Evolutionary conservation across 2,888 invertebrate species (phyloP).

Genomic region (Lucinisca nassula): DNA sequence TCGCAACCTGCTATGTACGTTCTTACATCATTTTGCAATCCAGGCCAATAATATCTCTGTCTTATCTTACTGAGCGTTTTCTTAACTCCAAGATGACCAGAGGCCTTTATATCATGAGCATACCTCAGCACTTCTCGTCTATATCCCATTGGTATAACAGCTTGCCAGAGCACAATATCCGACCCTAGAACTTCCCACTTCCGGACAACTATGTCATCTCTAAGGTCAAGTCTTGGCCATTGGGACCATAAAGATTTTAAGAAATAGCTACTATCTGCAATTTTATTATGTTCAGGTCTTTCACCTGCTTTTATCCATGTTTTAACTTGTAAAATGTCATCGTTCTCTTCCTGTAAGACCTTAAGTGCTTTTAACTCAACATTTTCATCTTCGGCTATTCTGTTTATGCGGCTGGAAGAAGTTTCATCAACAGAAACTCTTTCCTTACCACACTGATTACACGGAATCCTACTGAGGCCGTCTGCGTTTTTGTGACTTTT

Average conservation of each 20-base stretch:
- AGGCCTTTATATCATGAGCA: neutral
- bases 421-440: too few species aligned
- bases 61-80: constrained; percentile 13
- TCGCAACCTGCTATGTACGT: constrained; percentile 12
- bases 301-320: too few species aligned
- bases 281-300: too few species aligned
- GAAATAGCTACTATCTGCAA: neutral
- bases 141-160: neutral
- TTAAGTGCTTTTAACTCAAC: too few species aligned
- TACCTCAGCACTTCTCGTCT: too few species aligned
- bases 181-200: neutral
- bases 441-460: too few species aligned
- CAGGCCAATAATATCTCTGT: constrained; percentile 5
- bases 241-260: neutral
- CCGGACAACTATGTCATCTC: neutral
- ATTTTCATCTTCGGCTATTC: too few species aligned
- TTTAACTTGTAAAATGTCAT: too few species aligned
- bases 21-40: neutral
- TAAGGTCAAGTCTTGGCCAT: neutral
- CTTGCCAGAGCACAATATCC: neutral
- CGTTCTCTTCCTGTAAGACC: too few species aligned
- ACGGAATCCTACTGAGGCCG: too few species aligned
- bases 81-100: constrained; percentile 10
- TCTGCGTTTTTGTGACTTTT: too few species aligned
- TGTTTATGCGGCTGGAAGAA: too few species aligned